phyloP scores from a whole-genome alignment of 2,797 vertebrate genomes.

The Coranthus polyacanthus region DNA sequence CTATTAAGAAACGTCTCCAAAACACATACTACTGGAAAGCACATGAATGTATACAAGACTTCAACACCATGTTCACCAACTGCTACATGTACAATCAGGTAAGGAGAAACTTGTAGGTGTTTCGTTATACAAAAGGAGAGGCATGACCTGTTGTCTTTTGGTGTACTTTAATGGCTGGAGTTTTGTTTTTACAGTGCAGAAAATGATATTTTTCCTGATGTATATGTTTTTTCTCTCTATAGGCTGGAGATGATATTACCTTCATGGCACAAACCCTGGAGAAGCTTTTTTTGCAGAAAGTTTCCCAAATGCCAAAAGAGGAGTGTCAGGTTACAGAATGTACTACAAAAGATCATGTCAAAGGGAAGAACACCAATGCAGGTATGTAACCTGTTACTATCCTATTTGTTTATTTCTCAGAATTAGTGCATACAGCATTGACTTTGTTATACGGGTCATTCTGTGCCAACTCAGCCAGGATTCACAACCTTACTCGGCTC shows the following conservation, averaged over 20 bases:
- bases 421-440: not conserved
- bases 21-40: slow-evolving; percentile 92
- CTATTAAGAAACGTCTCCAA: slow-evolving; percentile 93
- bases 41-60: slow-evolving; percentile 91
- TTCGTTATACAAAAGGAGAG: not conserved
- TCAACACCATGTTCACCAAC: slow-evolving; percentile 94
- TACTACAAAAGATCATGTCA: slow-evolving; percentile 80
- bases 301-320: slow-evolving; percentile 90
- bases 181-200: not conserved
- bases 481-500: too few species aligned
- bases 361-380: slow-evolving; percentile 72
- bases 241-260: slow-evolving; percentile 94
- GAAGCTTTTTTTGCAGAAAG: slow-evolving; percentile 90
- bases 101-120: slow-evolving; percentile 47
- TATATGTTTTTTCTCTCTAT: slow-evolving; percentile 30
- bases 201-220: not conserved
- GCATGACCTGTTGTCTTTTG: not conserved
- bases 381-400: slow-evolving; percentile 56
- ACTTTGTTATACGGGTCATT: too few species aligned
- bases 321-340: slow-evolving; percentile 79
- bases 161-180: not conserved
- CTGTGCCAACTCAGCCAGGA: too few species aligned
- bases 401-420: not conserved
- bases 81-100: slow-evolving; percentile 96
- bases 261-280: slow-evolving; percentile 94